Conservation (phyloP, 2,888 invertebrate genomes). For the Kryphioiulus occultus region DNA sequence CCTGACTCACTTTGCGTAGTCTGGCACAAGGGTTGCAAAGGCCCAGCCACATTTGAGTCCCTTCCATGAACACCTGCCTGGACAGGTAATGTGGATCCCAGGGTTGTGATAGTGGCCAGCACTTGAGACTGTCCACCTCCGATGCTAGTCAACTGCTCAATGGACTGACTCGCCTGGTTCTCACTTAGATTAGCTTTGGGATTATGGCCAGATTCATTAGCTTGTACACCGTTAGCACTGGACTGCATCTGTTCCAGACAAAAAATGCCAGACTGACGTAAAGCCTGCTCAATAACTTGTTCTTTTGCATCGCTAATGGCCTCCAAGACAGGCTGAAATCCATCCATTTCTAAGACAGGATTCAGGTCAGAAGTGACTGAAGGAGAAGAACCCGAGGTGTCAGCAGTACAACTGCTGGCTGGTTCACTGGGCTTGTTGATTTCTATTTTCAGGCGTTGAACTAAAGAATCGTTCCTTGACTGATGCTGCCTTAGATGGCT, state of each 20-base stretch:
- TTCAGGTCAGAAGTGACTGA: background rate
- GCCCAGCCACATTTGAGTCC: background rate
- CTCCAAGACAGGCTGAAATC: background rate
- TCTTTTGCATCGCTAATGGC: background rate
- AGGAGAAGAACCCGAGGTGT: background rate
- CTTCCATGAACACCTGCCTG: background rate
- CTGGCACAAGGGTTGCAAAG: background rate
- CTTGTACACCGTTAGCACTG: background rate
- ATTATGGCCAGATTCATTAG: background rate
- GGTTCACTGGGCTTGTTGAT: background rate
- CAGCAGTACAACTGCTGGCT: background rate
- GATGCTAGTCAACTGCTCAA: background rate
- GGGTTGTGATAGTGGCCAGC: background rate
- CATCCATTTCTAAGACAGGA: background rate
- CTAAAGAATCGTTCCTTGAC: conserved; percentile 54
- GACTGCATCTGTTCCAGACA: background rate
- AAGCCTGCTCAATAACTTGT: conserved; percentile 51
- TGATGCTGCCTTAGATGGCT: conserved; percentile 63
- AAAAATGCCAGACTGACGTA: conserved; percentile 47
- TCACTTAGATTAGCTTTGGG: background rate
- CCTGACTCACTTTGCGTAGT: background rate
- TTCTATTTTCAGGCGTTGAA: conserved; percentile 53
- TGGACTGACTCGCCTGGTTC: background rate
- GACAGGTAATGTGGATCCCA: background rate
- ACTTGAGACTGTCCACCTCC: background rate